Evolutionary conservation across 2,888 invertebrate genomes (phyloP).

Genomic region (Leptinotarsa juncta): DNA sequence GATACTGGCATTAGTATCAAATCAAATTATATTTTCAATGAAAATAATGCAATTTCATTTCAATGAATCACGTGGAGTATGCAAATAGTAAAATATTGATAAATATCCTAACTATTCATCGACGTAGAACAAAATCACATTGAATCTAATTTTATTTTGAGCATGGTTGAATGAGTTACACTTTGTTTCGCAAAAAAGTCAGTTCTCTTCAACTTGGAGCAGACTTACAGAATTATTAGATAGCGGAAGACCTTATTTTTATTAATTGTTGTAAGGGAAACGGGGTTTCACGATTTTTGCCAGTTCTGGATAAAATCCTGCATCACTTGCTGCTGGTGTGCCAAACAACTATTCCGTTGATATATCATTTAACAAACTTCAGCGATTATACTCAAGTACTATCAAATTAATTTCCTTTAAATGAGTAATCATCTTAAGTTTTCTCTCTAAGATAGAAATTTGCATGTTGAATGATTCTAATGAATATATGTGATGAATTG

Average conservation of each 20-base stretch:
- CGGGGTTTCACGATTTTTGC: background rate
- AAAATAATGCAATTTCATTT: slow-evolving; percentile 8
- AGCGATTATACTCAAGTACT: background rate
- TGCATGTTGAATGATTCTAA: slow-evolving; percentile 6
- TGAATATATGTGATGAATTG: background rate
- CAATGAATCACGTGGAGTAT: slow-evolving; percentile 6
- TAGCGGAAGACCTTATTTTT: background rate
- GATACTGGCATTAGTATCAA: background rate
- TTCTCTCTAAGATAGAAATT: background rate
- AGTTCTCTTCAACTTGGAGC: no score
- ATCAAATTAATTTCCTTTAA: background rate
- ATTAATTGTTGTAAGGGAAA: slow-evolving; percentile 13
- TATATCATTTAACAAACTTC: background rate
- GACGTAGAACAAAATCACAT: background rate
- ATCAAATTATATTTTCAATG: background rate
- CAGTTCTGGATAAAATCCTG: background rate
- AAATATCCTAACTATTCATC: background rate
- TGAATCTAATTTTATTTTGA: slow-evolving; percentile 9
- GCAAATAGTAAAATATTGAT: slow-evolving; percentile 3
- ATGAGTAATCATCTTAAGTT: slow-evolving; percentile 2
- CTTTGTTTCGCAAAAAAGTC: background rate
- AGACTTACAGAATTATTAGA: background rate
- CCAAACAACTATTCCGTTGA: slow-evolving; percentile 17
- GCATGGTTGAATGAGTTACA: background rate
- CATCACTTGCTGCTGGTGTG: slow-evolving; percentile 5